Conservation (phyloP, 2,888 invertebrate species). For the Lathronympha strigana region DNA sequence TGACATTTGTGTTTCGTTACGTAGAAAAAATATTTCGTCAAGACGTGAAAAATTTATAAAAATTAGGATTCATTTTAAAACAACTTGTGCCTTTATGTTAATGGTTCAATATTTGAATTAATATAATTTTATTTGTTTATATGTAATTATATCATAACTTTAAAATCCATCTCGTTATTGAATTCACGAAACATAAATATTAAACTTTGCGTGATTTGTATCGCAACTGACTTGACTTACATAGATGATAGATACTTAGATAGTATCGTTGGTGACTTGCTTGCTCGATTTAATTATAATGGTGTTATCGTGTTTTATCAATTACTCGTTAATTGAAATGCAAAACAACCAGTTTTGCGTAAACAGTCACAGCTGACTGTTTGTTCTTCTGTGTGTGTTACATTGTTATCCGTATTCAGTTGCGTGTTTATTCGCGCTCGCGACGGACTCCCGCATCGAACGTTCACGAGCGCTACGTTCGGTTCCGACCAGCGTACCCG, state of each 20-base stretch:
- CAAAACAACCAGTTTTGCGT: conserved; percentile 48
- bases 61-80: no score
- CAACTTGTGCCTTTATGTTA: no score
- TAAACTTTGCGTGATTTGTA: conserved; percentile 13
- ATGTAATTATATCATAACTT: no score
- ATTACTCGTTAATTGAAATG: conserved; percentile 25
- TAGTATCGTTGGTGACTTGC: not conserved
- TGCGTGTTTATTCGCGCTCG: conserved; percentile 16
- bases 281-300: conserved; percentile 9
- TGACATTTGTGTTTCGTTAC: conserved; percentile 9
- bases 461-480: conserved; percentile 46
- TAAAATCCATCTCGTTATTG: not conserved
- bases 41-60: no score
- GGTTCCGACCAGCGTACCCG: conserved; percentile 40
- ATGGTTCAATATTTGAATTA: no score
- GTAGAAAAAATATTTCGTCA: not conserved
- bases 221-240: not conserved
- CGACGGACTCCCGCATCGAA: conserved; percentile 42
- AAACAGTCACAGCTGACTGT: conserved; percentile 51
- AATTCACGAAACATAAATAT: no score
- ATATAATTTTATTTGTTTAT: no score
- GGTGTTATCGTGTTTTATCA: conserved; percentile 25
- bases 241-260: no score
- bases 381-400: conserved; percentile 49
- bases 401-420: conserved; percentile 47